Evolutionary conservation across 2,113 vertebrate species (phyloP), one percentile per base, ranked within the genome.

Genomic region (Nerophis lumbriciformis): DNA sequence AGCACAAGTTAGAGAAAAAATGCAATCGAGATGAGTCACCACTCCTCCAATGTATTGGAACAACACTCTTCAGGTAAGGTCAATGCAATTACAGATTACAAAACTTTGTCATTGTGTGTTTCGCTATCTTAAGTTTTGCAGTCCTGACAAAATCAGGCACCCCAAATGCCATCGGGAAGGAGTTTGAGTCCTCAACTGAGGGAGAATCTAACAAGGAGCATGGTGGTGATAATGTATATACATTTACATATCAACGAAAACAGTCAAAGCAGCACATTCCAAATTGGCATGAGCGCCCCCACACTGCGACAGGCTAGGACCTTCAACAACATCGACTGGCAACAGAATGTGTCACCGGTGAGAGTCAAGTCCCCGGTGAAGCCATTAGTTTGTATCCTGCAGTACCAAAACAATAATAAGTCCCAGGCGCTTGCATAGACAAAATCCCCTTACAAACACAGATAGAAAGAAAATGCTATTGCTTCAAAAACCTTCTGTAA

Each of bases 21-120:
- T 76, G 85, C 80, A 74, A 87, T 84, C 73, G 16, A 77, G 80
- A 81, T 84, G 85, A 90, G 75, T 88, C 83, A 88, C 83, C 75
- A 70, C 69, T 78, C 72, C 72, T 73, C 71, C 49, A 76, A 72
- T 58, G 64, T 69, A 76, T 73, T 71, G 61, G 71, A 69, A 80
- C 71, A 84, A 85, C 72, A 83, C 75, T 61, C 72, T 84, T 68
- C 79, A 80, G 76, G 79, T 83, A 73, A 85, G 79, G 80, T 85
- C 69, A 87, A 80, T 84, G 84, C 69, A 85, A 83, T 84, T 83
- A 87, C 78, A 82, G 78, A 88, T 84, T 68, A 77, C 65, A 48
- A 28, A 52, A 66, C 53, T 50, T 35, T 64, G 60, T 48, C 61
- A 71, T 66, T 77, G 73, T 76, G 65, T 78, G 73, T 73, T 57